Conservation (phyloP, 2,888 invertebrate genomes). For the Melanchra persicariae region DNA sequence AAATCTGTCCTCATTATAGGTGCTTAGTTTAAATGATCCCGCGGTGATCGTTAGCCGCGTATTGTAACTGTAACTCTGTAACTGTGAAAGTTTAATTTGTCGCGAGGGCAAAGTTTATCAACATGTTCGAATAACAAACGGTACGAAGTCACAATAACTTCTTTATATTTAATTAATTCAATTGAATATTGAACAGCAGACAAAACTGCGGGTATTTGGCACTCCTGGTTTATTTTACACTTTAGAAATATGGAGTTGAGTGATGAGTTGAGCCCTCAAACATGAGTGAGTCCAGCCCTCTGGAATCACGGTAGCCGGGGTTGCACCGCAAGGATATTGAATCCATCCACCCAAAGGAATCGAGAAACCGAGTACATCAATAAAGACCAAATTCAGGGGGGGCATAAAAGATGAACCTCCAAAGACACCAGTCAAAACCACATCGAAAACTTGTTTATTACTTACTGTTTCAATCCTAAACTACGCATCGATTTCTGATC, state of each 20-base stretch:
- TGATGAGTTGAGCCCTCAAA: neutral
- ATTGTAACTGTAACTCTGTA: too few relatives aligned
- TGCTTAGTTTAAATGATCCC: neutral
- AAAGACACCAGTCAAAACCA: neutral
- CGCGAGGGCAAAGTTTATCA: constrained; percentile 52
- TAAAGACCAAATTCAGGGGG: neutral
- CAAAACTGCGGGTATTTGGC: neutral
- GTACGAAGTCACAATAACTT: constrained; percentile 18
- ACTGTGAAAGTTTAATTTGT: constrained; percentile 35
- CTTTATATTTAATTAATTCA: constrained; percentile 15
- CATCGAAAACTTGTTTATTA: constrained; percentile 11
- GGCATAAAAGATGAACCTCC: neutral
- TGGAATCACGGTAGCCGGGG: neutral
- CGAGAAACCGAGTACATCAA: neutral
- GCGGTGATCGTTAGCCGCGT: neutral
- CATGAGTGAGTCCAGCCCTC: neutral
- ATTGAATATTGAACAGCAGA: neutral
- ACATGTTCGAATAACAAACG: constrained; percentile 38
- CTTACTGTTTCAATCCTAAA: neutral
- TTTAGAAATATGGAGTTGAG: too few relatives aligned
- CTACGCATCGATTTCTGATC: constrained; percentile 18
- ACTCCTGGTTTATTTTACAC: too few relatives aligned
- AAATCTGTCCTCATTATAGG: neutral
- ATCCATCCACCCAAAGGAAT: too few relatives aligned
- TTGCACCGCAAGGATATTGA: neutral